phyloP scores from a whole-genome alignment of 1,140 invertebrate species.

The Drosophila obscura region DNA sequence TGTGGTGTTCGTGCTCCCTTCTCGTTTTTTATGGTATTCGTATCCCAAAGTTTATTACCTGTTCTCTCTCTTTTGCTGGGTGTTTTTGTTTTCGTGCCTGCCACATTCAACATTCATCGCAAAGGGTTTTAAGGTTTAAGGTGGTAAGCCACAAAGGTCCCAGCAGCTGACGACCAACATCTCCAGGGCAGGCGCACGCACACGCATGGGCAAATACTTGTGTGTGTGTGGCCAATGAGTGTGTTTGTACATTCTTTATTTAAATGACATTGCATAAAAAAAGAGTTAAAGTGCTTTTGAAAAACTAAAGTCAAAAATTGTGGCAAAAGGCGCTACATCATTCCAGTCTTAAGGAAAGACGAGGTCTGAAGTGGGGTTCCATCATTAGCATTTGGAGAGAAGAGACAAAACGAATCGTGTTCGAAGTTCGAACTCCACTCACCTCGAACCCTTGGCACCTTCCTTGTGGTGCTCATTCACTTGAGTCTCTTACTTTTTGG shows the following conservation, averaged over 20 bases:
- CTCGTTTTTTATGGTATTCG: constrained; percentile 38
- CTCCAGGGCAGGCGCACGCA: constrained; percentile 16
- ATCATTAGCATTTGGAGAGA: constrained; percentile 23
- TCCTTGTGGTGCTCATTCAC: too few relatives aligned
- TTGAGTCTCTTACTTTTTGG: constrained; percentile 32
- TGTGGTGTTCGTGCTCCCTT: constrained; percentile 4
- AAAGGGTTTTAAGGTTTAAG: constrained; percentile 53
- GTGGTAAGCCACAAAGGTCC: constrained; percentile 50
- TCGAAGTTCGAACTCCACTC: constrained; percentile 25
- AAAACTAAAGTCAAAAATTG: constrained; percentile 37
- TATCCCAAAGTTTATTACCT: constrained; percentile 43
- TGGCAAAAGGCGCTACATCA: constrained; percentile 44
- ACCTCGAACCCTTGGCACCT: neutral
- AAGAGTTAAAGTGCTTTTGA: constrained; percentile 43
- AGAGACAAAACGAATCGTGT: constrained; percentile 17
- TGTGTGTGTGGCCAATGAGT: neutral
- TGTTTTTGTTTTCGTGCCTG: constrained; percentile 33
- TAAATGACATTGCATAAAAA: constrained; percentile 52
- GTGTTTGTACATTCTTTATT: constrained; percentile 42
- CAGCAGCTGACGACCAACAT: constrained; percentile 48
- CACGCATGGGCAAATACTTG: neutral
- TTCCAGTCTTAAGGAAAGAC: constrained; percentile 32
- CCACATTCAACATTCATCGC: constrained; percentile 47
- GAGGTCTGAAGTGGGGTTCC: constrained; percentile 36
- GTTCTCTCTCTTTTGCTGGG: constrained; percentile 16